phyloP scores from a whole-genome alignment of 2,888 invertebrate species.

The Pandemis heparana region DNA sequence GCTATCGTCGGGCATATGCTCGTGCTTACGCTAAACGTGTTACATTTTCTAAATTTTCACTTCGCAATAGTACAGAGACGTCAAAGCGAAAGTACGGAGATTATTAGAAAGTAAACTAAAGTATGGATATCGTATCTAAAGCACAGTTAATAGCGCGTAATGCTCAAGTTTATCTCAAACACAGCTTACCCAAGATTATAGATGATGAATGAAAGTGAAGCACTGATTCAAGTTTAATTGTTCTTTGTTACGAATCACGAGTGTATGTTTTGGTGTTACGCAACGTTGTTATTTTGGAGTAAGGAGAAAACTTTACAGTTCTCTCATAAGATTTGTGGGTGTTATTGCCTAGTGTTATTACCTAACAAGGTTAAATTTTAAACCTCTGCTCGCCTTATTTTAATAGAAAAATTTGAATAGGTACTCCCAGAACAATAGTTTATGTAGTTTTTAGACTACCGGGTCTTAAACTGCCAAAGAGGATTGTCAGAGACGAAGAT shows the following conservation, averaged over 20 bases:
- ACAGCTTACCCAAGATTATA: conserved; percentile 21
- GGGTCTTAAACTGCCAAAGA: not conserved
- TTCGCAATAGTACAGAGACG: conserved; percentile 44
- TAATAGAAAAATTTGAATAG: not conserved
- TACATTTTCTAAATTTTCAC: conserved; percentile 65
- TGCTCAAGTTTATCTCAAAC: conserved; percentile 31
- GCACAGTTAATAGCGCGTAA: conserved; percentile 36
- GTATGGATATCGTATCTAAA: conserved; percentile 35
- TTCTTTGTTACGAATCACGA: not conserved
- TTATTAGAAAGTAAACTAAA: conserved; percentile 64
- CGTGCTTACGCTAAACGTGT: conserved; percentile 47
- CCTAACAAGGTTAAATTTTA: not conserved
- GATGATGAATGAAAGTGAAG: conserved; percentile 31
- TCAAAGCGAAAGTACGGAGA: conserved; percentile 66
- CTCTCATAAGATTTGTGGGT: not conserved
- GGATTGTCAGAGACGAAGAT: not conserved
- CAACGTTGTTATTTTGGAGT: conserved; percentile 1
- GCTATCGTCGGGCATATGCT: conserved; percentile 53
- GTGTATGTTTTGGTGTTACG: conserved; percentile 9
- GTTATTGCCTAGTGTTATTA: not conserved
- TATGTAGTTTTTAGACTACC: not conserved
- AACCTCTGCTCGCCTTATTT: not conserved
- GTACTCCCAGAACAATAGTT: not conserved
- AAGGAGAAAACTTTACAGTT: conserved; percentile 4
- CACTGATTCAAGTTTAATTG: conserved; percentile 30